Evolutionary conservation across 2,888 invertebrate species (phyloP), one percentile per base, ranked within the genome.

Genomic region (Exephanes ischioxanthus): DNA sequence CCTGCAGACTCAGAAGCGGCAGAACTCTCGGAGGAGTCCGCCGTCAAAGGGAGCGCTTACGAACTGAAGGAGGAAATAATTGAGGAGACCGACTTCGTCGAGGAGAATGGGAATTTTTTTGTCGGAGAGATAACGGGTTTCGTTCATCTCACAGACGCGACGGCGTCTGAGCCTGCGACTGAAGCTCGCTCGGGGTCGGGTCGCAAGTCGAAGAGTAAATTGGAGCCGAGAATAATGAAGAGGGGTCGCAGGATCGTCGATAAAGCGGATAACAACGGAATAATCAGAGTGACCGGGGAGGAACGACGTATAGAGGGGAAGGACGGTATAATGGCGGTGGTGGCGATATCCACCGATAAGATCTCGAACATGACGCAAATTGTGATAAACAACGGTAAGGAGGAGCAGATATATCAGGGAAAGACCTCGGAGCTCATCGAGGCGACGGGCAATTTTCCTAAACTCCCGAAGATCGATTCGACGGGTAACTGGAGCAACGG

Each of bases 321-420:
- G 11, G 90, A 93, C 30, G 90, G 90, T 7, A 90, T 92, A 51
- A 93, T 94, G 93, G 92, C 94, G 4, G 92, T 94, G 16, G 93
- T 94, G n/a, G 94, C 94, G 0, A 94, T 94, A 88, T 94, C 94
- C 0, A 93, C 93, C 0, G 92, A 94, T 81, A 94, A 94, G 83
- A 89, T 92, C 70, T 93, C 94, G 1, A 94, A 94, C 78, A 92
- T 92, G 89, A 94, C 94, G 3, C 93, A 94, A 84, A 94, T 94
- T 80, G 92, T 94, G 70, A 94, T 94, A 51, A 94, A 94, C 84
- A 93, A 92, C 2, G 93, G 92, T 2, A 91, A 91, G 30, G 94
- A 93, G 22, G 93, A 94, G 79, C 94, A 94, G 68, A 91, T 94
- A 67, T 94, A 93, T 87, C 93, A 93, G 80, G 94, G 94, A 14